Conservation (phyloP, 2,888 invertebrate genomes). For the Xestia rhomboidea region DNA sequence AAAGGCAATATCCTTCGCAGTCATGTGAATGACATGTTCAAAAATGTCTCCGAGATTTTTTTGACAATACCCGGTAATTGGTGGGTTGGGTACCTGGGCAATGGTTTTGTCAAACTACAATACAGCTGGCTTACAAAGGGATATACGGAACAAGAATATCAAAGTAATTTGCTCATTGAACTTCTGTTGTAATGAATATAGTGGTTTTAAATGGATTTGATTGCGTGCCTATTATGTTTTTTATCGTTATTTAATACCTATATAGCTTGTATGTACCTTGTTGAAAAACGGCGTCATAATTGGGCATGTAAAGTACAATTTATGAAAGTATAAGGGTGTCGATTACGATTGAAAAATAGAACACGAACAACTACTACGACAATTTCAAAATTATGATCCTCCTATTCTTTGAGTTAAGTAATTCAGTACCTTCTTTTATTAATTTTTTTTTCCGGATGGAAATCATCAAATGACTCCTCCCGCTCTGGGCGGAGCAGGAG, state of each 20-base stretch:
- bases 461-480: too few species aligned
- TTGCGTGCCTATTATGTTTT: constrained; percentile 62
- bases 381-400: background rate
- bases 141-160: constrained; percentile 81
- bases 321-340: background rate
- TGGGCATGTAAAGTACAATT: background rate
- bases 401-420: background rate
- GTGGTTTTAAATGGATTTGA: constrained; percentile 70
- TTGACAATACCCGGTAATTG: constrained; percentile 88
- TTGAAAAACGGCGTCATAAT: constrained; percentile 5
- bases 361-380: rapidly evolving
- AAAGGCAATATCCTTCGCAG: constrained; percentile 49
- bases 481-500: too few species aligned
- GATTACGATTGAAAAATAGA: background rate
- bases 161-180: constrained; percentile 85
- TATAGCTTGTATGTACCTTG: background rate
- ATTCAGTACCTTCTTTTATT: background rate
- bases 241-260: constrained; percentile 36
- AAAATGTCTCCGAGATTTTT: constrained; percentile 89
- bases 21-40: constrained; percentile 87
- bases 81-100: constrained; percentile 90
- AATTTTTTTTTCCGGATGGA: too few species aligned
- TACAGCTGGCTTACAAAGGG: constrained; percentile 82
- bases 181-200: constrained; percentile 74
- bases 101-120: constrained; percentile 87